phyloP scores from a whole-genome alignment of 2,113 vertebrate species.

The Microcebus murinus region DNA sequence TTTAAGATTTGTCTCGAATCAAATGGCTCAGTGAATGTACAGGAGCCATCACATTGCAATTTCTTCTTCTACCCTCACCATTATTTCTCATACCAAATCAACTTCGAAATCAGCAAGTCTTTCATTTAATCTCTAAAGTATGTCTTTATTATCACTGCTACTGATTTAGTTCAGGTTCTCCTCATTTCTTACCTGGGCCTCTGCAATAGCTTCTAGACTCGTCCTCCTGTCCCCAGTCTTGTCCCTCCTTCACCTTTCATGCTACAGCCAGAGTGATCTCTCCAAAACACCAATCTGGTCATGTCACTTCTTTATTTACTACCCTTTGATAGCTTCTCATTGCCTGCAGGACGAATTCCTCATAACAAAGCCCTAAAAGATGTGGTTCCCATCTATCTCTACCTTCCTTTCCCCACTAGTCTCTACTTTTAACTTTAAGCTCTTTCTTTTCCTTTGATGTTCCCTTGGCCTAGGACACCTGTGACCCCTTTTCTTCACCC shows the following conservation, averaged over 20 bases:
- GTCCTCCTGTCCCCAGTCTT: not conserved
- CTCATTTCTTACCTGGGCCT: not conserved
- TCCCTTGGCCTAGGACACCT: not conserved
- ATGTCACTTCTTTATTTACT: not conserved
- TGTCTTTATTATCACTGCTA: not conserved
- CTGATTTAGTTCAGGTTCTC: not conserved
- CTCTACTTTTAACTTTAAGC: not conserved
- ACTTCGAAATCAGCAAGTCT: not conserved
- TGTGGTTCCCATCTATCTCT: not conserved
- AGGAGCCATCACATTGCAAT: not conserved
- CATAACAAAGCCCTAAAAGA: not conserved
- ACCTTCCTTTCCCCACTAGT: not conserved
- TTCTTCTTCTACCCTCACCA: not conserved
- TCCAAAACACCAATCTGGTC: not conserved
- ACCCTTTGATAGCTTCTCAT: not conserved
- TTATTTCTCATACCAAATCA: not conserved
- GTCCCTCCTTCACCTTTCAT: not conserved
- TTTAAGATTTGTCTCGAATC: not conserved
- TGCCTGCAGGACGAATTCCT: not conserved
- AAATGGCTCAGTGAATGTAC: not conserved
- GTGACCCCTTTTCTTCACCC: not conserved
- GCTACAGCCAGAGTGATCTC: not conserved
- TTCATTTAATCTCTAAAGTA: not conserved
- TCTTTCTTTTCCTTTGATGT: not conserved
- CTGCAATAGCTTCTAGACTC: not conserved